These are phyloP conservation scores for Chiroxiphia lanceolata DNA, from an alignment of 2,797 vertebrate species.

Conservation along the genomic window DNA sequence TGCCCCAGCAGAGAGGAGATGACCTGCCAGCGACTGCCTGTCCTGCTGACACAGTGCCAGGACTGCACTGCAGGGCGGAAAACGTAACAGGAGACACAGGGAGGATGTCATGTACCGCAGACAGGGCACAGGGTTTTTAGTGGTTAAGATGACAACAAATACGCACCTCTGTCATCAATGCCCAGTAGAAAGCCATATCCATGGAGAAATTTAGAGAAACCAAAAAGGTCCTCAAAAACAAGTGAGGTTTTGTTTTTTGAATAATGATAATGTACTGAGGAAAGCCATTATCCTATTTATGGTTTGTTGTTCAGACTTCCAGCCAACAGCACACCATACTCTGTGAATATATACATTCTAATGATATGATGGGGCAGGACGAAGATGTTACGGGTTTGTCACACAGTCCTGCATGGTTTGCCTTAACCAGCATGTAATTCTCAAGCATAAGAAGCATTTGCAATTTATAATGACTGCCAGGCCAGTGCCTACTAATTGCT, in stretches of 20 bases:
- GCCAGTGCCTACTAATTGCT: not conserved
- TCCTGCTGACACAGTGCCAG: conserved; percentile 26
- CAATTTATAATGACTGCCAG: not conserved
- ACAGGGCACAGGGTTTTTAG: conserved; percentile 39
- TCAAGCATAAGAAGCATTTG: not conserved
- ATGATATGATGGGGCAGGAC: conserved; percentile 20
- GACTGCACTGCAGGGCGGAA: not conserved
- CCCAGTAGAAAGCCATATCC: conserved; percentile 4
- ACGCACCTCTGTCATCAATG: conserved; percentile 53
- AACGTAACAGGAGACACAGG: conserved; percentile 21
- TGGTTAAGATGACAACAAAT: conserved; percentile 44
- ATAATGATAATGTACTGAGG: conserved; percentile 10
- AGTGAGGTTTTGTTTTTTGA: conserved; percentile 46
- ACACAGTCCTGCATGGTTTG: not conserved
- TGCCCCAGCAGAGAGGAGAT: not conserved
- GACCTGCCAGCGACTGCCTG: not conserved
- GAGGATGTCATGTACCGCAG: conserved; percentile 48
- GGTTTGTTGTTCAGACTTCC: conserved; percentile 57
- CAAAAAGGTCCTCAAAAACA: conserved; percentile 25
- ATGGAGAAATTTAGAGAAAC: conserved; percentile 37
- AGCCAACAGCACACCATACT: not conserved
- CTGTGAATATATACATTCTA: conserved; percentile 39
- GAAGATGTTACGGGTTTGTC: conserved; percentile 47
- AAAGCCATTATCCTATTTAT: conserved; percentile 24
- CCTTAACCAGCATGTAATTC: not conserved